Base-by-base conservation (phyloP, 2,888 invertebrate species). In the Hipparchia semele region DNA sequence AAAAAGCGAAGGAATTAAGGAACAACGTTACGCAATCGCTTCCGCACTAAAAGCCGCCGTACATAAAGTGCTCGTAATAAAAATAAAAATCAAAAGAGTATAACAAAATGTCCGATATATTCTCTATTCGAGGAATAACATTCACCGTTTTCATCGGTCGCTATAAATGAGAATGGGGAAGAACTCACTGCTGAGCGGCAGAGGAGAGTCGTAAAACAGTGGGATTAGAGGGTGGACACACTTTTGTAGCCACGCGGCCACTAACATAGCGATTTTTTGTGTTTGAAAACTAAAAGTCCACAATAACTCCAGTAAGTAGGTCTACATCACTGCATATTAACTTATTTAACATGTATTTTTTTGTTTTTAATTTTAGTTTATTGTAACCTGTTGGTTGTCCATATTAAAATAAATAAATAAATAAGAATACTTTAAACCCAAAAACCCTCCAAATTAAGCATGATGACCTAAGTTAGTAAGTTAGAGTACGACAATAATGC, bases 151-250 rank as follows among this genome's bases (percentile, higher is more conserved):
- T 79, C 80, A 79, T 79, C 74, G 78, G 74, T 73, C 64, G 74
- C 77, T 72, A 90, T 90, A 92, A 91, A 90, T 89, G 89, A 84
- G 85, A 87, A 86, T 84, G 86, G 85, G 83, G 81, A 83, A 84
- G 86, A 86, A 86, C 89, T 88, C 86, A 84, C 83, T 82, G 86
- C 75, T 78, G 75, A 86, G 87, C 87, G 87, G 88, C 87, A 86
- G 86, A 87, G 87, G 85, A 85, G 77, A 81, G 83, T 89, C 91
- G 88, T 92, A 92, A 92, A 92, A 90, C 86, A 85, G 84, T 85
- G 80, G 90, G 89, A 90, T 92, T 90, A 90, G 87, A 84, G 87
- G 84, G 85, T 83, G 86, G 86, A 85, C 88, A 84, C 81, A 84
- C 82, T 82, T 79, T 74, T 77, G 77, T 76, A 76, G 70, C 66